Percentiles rank a stretch among this genome's conserved stretches.
Evolutionary conservation across 2,888 invertebrate species (phyloP).

Genomic region (Mimumesa dahlbomi): DNA sequence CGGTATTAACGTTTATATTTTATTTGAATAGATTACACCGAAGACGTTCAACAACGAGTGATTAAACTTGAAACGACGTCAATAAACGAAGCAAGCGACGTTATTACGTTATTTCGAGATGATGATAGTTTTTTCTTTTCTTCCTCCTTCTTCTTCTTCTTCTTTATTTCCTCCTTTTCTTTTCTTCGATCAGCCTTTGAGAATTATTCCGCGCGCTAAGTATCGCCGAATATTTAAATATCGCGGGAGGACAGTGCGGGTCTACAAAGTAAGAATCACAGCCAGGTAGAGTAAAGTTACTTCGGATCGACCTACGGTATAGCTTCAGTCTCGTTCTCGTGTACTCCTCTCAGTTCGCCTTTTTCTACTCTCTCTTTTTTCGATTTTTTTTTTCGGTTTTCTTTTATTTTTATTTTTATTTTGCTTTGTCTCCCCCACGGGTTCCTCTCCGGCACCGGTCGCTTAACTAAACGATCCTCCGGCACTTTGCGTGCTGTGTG

Average conservation of each 20-base stretch:
- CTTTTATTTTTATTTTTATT: background rate
- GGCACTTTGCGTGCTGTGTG: slow-evolving; percentile 68
- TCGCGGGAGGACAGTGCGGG: background rate
- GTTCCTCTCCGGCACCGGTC: background rate
- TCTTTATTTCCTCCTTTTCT: background rate
- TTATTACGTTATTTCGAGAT: too few relatives aligned
- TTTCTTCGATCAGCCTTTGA: slow-evolving; percentile 8
- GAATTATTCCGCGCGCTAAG: background rate
- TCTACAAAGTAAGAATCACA: slow-evolving; percentile 37
- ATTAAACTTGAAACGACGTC: background rate
- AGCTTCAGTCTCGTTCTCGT: slow-evolving; percentile 29
- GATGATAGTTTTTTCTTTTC: too few relatives aligned
- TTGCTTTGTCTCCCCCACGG: background rate
- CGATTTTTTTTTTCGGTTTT: background rate
- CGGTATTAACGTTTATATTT: too few relatives aligned
- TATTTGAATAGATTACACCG: too few relatives aligned
- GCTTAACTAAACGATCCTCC: slow-evolving; percentile 68
- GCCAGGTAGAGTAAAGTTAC: slow-evolving; percentile 25
- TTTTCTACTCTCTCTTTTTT: background rate
- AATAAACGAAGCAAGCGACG: too few relatives aligned
- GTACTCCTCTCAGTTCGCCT: background rate
- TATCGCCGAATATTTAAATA: background rate
- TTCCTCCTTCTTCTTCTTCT: background rate
- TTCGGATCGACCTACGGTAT: slow-evolving; percentile 24
- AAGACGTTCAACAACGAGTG: too few relatives aligned